Percentiles rank a stretch among this genome's conserved stretches.
Evolutionary conservation across 1,140 invertebrate species (phyloP).

Genomic region (Trichonephila clavipes): DNA sequence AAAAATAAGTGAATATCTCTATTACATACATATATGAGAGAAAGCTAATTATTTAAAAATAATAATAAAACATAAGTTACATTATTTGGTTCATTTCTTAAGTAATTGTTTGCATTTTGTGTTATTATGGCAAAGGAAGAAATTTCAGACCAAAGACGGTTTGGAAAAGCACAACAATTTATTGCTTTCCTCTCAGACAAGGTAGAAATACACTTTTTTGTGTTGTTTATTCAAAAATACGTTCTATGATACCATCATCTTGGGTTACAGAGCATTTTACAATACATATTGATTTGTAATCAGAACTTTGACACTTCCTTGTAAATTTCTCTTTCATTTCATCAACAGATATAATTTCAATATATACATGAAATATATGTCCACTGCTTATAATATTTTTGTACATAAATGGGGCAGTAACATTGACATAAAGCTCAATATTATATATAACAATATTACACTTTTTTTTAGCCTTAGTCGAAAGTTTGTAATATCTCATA

Average conservation of each 20-base stretch:
- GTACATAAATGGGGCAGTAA: constrained; percentile 53
- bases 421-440: constrained; percentile 71
- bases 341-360: constrained; percentile 36
- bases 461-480: background rate
- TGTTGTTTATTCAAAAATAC: constrained; percentile 70
- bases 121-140: background rate
- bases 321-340: constrained; percentile 28
- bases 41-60: too few relatives aligned
- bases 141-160: background rate
- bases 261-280: constrained; percentile 54
- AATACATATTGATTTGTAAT: constrained; percentile 25
- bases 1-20: too few relatives aligned
- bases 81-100: too few relatives aligned
- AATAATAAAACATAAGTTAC: too few relatives aligned
- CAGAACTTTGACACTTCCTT: constrained; percentile 57
- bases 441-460: constrained; percentile 67
- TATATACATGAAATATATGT: constrained; percentile 64
- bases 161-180: constrained; percentile 66
- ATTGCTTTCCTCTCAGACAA: constrained; percentile 56
- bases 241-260: constrained; percentile 34
- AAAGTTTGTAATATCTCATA: constrained; percentile 34
- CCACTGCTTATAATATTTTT: constrained; percentile 39
- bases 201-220: constrained; percentile 47
- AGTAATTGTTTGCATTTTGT: background rate
- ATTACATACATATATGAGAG: too few relatives aligned